Base-by-base conservation (phyloP, 2,888 invertebrate genomes). In the Anoncus sp. region DNA sequence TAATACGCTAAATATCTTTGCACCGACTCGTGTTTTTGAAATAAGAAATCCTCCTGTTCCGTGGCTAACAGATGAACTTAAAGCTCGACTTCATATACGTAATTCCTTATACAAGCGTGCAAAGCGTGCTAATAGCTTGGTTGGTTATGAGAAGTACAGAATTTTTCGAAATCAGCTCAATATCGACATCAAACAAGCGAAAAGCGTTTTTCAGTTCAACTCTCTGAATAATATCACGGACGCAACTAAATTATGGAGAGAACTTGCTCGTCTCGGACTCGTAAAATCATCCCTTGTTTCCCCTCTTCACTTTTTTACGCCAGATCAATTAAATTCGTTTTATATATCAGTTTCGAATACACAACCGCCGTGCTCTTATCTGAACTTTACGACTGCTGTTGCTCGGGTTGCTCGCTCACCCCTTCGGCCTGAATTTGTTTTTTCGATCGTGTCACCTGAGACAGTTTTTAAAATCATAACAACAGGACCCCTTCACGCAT, bases 281-380 rank as follows among this genome's bases (percentile, higher is more conserved):
- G 22, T 40, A 0, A 59, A 59, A 22, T 10, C 38, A 10, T 16
- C 6, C 6, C 22, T 20, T 1, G 1, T 14, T 10, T 59, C 40
- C 4, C 59, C 59, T 3, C 40, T 59, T 5, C 20, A 40, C 2
- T 66, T 66, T 12, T 66, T 53, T 22, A 4, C 27, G 0, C 2
- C 55, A 1, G 53, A 66, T 43, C n/a, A 53, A 4, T 24, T 66
- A 0, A 66, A 66, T 10, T 3, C 14, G 2, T 51, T 38, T 22
- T 65, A 40, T 10, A 49, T 53, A 1, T 18, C 55, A 1, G 27
- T 66, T 3, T 4, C 43, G 1, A 27, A 43, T n/a, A n/a, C 63
- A 1, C 0, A 18, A 9, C 38, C 38, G 9, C 6, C 55, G 0
- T 55, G 35, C 7, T n/a, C 55, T n/a, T 40, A 16, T 18, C 3